Evolutionary conservation across 2,113 vertebrate species (phyloP).

Genomic region (Hippocampus barbouri): DNA sequence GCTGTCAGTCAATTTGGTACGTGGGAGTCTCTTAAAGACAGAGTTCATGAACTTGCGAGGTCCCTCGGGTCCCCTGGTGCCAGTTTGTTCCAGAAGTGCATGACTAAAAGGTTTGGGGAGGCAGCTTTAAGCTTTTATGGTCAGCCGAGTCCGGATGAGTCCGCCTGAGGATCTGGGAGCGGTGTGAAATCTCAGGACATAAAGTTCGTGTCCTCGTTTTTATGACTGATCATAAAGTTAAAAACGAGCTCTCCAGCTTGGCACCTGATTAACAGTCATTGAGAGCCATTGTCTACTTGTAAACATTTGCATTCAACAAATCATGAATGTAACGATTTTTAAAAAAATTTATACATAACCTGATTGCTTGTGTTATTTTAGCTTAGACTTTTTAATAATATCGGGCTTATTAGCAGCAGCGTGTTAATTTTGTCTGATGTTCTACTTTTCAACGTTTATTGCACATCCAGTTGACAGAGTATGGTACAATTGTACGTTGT

Average conservation of each 20-base stretch:
- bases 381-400: background rate
- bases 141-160: conserved; percentile 3
- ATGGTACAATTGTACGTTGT: background rate
- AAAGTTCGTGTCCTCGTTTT: conserved; percentile 2
- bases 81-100: conserved; percentile 13
- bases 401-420: background rate
- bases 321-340: no score
- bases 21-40: background rate
- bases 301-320: background rate
- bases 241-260: background rate
- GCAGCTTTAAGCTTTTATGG: conserved; percentile 9
- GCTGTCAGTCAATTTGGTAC: conserved; percentile 1
- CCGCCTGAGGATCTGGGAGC: conserved; percentile 4
- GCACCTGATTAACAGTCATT: conserved; percentile 1
- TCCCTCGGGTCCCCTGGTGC: background rate
- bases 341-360: background rate
- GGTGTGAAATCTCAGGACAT: conserved; percentile 7
- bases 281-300: background rate
- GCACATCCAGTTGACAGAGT: background rate
- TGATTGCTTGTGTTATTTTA: background rate
- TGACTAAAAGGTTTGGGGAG: conserved; percentile 7
- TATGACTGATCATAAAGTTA: conserved; percentile 7
- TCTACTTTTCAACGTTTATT: background rate
- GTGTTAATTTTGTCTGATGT: background rate
- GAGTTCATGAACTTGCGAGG: conserved; percentile 2